Evolutionary conservation across 2,888 invertebrate genomes (phyloP), one percentile per base, ranked within the genome.

Genomic region (Clostera curtula): DNA sequence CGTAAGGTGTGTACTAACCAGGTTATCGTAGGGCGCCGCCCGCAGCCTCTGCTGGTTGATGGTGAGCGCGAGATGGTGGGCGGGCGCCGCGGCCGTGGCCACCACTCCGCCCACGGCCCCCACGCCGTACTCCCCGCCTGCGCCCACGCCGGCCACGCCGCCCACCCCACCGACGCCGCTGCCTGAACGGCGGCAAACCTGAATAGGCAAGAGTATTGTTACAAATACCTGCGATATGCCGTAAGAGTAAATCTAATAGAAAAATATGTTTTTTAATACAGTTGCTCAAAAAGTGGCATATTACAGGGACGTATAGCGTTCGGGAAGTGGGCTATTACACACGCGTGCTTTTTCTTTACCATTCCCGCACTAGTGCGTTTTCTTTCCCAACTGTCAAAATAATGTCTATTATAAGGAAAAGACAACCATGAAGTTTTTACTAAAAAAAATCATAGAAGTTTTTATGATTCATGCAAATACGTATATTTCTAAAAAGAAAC

Each of bases 31-130:
- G 2, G 92, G 91, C 34, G 91, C 87, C 1, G 90, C 88, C 18
- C 93, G 85, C 55, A 93, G 89, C 13, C 93, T 82, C 74, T 93
- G 96, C 75, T 96, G 96, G 80, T 96, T 97, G 76, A 97, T 96
- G 37, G 96, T 95, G 54, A 97, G 91, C 27, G 97, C 96, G 28
- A 97, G 94, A 69, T 87, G 83, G 86, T 61, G 90, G 63, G 63
- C 87, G 64, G 63, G 84, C 73, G 72, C 73, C 5, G 77, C 71
- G 16, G 67, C 61, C 11, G 64, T 64, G 86, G 77, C 64, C 25
- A 53, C 90, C 70, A 72, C 91, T 86, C 50, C 87, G 85, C 64
- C 53, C 24, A 53, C 57, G 29, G 49, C 53, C 20, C 61, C 53
- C 27, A 54, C 61, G 25, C 52, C 48, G 31, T 27, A 37, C 29